Evolutionary conservation across 2,113 vertebrate species (phyloP).

Genomic region (Cardinalis cardinalis): DNA sequence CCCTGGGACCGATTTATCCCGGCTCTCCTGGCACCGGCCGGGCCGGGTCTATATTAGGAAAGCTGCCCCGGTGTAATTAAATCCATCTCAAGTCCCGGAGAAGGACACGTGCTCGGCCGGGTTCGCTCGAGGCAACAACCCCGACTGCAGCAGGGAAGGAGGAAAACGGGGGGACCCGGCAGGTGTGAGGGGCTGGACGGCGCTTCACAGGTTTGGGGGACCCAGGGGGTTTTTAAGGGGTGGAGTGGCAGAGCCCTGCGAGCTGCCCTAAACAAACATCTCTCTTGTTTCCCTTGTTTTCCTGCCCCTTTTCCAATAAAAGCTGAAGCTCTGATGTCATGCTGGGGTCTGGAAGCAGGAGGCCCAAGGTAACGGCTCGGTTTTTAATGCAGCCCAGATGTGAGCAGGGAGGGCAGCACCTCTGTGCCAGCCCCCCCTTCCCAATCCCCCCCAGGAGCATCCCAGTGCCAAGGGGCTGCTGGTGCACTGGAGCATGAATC

Average conservation of each 20-base stretch:
- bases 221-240: accelerated
- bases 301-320: constrained; percentile 12
- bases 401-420: neutral
- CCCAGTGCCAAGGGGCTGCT: neutral
- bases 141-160: neutral
- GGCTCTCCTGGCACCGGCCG: constrained; percentile 12
- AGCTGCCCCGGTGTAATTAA: constrained; percentile 59
- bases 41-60: constrained; percentile 53
- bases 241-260: accelerated
- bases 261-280: neutral
- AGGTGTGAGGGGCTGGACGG: accelerated
- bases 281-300: neutral
- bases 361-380: constrained; percentile 45
- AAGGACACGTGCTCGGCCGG: constrained; percentile 1
- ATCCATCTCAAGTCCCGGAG: constrained; percentile 14
- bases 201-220: accelerated
- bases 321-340: constrained; percentile 44
- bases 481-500: neutral
- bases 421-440: neutral
- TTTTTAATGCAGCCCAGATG: constrained; percentile 57
- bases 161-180: neutral
- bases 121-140: constrained; percentile 19
- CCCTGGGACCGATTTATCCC: constrained; percentile 35
- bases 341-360: constrained; percentile 3
- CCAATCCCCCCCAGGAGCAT: neutral